A percentile compares a stretch with the other conserved stretches of the same genome.
Evolutionary conservation across 2,797 vertebrate species (phyloP).

Genomic region (Peromyscus attwateri): DNA sequence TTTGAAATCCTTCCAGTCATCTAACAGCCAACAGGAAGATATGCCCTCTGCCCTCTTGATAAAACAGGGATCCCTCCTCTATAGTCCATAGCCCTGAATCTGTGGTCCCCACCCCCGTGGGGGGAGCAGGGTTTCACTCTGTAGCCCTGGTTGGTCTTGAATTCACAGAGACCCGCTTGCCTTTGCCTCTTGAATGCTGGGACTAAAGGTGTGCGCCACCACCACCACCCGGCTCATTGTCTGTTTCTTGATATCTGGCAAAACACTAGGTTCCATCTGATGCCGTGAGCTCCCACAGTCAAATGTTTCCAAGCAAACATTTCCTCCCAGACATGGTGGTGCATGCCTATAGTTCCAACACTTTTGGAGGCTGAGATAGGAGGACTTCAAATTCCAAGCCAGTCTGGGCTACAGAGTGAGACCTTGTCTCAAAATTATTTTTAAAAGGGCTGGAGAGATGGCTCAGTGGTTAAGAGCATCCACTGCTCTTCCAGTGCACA

Average conservation of each 20-base stretch:
- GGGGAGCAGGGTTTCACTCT: not conserved
- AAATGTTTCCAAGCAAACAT: not conserved
- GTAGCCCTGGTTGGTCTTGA: not conserved
- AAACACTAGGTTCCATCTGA: not conserved
- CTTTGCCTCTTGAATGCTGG: not conserved
- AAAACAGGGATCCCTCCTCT: not conserved
- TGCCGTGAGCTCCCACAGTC: not conserved
- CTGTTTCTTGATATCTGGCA: not conserved
- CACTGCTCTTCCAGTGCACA: not conserved
- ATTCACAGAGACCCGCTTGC: not conserved
- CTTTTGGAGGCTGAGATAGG: not conserved
- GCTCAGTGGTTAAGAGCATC: not conserved
- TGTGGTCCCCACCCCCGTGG: too few relatives aligned
- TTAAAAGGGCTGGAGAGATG: not conserved
- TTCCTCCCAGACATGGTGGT: not conserved
- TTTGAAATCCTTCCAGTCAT: not conserved
- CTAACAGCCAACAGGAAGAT: not conserved
- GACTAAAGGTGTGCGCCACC: not conserved
- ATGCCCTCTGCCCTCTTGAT: not conserved
- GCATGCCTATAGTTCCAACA: not conserved
- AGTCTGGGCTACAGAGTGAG: not conserved
- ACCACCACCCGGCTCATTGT: not conserved
- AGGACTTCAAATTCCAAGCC: not conserved
- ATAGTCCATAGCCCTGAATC: not conserved
- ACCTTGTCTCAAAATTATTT: not conserved